Conservation (phyloP, 2,113 vertebrate genomes). For the Serinus canaria region DNA sequence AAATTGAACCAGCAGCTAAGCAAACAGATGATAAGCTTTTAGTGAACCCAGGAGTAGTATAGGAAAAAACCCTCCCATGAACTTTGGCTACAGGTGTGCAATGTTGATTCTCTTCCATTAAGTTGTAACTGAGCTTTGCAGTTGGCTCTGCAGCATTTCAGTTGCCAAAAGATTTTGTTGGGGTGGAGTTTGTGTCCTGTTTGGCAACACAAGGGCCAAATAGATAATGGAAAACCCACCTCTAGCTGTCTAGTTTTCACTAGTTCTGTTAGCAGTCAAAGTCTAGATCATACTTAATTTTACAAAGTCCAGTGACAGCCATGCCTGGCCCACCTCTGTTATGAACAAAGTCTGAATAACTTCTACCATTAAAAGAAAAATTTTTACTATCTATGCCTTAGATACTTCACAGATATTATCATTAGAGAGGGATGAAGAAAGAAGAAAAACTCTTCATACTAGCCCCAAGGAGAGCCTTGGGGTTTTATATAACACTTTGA, state of each 20-base stretch:
- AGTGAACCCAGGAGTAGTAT: not conserved
- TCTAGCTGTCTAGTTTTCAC: not conserved
- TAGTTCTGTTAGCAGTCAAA: not conserved
- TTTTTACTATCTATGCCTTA: not conserved
- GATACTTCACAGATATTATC: not conserved
- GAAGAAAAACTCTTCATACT: not conserved
- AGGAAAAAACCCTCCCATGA: not conserved
- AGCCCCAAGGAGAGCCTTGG: not conserved
- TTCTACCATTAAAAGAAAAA: not conserved
- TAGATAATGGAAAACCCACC: not conserved
- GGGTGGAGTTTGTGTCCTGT: not conserved
- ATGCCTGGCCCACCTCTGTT: not conserved
- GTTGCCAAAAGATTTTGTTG: not conserved
- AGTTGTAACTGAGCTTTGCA: not conserved
- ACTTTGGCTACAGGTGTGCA: not conserved
- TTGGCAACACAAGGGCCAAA: not conserved
- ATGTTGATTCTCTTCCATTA: slow-evolving; percentile 5
- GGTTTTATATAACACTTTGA: not conserved
- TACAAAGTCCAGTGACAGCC: not conserved
- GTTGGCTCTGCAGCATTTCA: not conserved
- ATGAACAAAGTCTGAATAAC: not conserved
- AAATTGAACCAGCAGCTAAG: slow-evolving; percentile 41
- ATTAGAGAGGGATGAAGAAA: not conserved
- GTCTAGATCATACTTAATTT: not conserved
- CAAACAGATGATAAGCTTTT: slow-evolving; percentile 47